Percentiles rank a stretch among this genome's conserved stretches.
phyloP scores from a whole-genome alignment of 1,140 invertebrate species.

The Polyergus mexicanus region DNA sequence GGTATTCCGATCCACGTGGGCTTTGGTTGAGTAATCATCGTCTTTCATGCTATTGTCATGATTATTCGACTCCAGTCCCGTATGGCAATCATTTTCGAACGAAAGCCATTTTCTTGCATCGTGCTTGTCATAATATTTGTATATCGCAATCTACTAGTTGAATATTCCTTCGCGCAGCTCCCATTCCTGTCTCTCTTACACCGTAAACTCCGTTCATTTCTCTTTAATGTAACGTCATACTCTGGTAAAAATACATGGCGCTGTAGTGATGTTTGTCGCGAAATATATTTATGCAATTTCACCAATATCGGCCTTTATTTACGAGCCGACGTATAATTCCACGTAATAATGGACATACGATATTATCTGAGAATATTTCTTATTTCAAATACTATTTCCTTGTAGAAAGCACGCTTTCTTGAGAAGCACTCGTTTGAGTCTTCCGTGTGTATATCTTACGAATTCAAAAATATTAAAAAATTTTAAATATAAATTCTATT shows the following conservation, averaged over 20 bases:
- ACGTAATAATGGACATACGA: not conserved
- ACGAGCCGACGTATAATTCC: not conserved
- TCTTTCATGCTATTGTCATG: constrained; percentile 58
- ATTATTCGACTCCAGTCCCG: constrained; percentile 41
- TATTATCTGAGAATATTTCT: constrained; percentile 4
- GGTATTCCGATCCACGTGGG: constrained; percentile 48
- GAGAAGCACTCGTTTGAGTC: not conserved
- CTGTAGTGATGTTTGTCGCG: not conserved
- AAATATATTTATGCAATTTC: constrained; percentile 29
- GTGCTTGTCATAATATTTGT: constrained; percentile 49
- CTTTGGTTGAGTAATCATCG: constrained; percentile 55
- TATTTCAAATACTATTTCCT: too few relatives aligned
- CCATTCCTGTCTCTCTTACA: not conserved
- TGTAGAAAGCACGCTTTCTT: not conserved
- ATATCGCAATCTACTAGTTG: constrained; percentile 42
- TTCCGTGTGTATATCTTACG: too few relatives aligned
- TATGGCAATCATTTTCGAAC: constrained; percentile 43
- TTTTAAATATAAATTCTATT: not conserved
- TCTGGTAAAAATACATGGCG: constrained; percentile 15
- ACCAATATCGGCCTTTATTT: constrained; percentile 19
- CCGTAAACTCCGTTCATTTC: constrained; percentile 37
- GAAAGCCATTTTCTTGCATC: constrained; percentile 41
- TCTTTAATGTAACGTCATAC: constrained; percentile 27
- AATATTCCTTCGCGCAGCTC: constrained; percentile 33
- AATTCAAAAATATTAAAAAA: not conserved